Base-by-base conservation (phyloP, 2,888 invertebrate genomes). In the Perizoma flavofasciatum region DNA sequence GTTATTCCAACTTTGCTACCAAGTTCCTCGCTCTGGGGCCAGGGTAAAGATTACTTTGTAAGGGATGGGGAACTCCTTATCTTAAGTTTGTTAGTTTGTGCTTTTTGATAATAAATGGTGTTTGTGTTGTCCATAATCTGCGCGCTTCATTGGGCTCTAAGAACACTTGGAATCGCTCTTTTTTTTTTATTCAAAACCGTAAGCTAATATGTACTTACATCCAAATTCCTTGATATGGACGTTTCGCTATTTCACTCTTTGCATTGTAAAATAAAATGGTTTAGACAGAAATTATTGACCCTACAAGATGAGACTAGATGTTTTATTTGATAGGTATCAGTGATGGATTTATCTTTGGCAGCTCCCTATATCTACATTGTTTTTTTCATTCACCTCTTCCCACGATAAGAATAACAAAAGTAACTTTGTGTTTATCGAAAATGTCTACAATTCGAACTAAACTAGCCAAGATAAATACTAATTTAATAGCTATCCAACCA, bases 1-100 rank as follows among this genome's bases (percentile, higher is more conserved):
- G 92, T 92, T 92, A 88, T 92, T 91, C 86, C 88, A 90, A 92
- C 88, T 92, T 90, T 82, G 85, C 81, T 79, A 74, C 45, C 54
- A 52, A 79, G 79, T 81, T 82, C 82, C 79, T 79, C 82, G 65
- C 68, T 81, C 77, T 80, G 75, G 81, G 83, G 86, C 81, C 82
- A 78, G 78, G 77, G 86, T 81, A 87, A 86, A 89, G 90, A 89
- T 90, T 89, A 89, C 84, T 86, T 85, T 81, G 79, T 79, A 77
- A 72, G 78, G 80, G 79, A 77, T 72, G 77, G 73, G 80, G 78
- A 49, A 78, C 75, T 75, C 78, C 86, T 87, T 89, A 89, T 89
- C 89, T 88, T 65, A 69, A 69, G 69, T 69, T 81, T 80, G 82
- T 86, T 82, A 81, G 83, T 83, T 82, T 78, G 75, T 79, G 71